phyloP scores from a whole-genome alignment of 2,888 invertebrate species.

The Dynastes maya region DNA sequence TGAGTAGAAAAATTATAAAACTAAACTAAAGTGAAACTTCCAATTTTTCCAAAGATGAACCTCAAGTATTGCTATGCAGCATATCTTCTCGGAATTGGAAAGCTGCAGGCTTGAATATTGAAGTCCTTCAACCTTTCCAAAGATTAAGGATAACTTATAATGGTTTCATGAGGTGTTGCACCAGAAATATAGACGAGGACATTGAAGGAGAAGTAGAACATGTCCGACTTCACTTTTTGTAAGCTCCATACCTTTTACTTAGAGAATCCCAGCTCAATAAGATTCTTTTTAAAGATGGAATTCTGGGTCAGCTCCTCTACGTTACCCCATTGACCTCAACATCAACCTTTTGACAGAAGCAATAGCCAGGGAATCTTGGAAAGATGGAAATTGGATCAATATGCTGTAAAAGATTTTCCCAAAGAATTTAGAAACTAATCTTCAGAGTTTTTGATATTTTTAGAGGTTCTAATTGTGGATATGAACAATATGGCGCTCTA shows the following conservation, averaged over 20 bases:
- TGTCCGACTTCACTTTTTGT: conserved; percentile 77
- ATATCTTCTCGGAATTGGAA: conserved; percentile 72
- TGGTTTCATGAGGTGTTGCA: conserved; percentile 73
- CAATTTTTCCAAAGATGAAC: conserved; percentile 69
- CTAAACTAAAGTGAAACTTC: not conserved
- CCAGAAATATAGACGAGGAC: not conserved
- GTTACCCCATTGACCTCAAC: conserved; percentile 75
- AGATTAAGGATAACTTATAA: conserved; percentile 80
- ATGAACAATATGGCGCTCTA: conserved; percentile 78
- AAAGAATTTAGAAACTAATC: not conserved
- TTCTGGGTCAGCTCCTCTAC: conserved; percentile 70
- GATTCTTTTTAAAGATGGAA: conserved; percentile 72
- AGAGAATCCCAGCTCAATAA: not conserved
- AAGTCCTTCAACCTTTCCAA: conserved; percentile 75
- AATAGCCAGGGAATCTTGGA: conserved; percentile 75
- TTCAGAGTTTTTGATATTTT: conserved; percentile 49
- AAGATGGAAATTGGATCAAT: conserved; percentile 73
- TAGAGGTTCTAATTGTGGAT: conserved; percentile 69
- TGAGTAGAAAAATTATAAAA: conserved; percentile 35
- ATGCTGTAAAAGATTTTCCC: conserved; percentile 70
- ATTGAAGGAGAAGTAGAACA: conserved; percentile 63
- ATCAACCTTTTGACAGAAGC: conserved; percentile 73
- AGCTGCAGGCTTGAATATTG: conserved; percentile 76
- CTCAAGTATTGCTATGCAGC: conserved; percentile 71
- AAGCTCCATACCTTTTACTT: conserved; percentile 62